Evolutionary conservation across 2,888 invertebrate species (phyloP).

Genomic region (Dinocampus coccinellae): DNA sequence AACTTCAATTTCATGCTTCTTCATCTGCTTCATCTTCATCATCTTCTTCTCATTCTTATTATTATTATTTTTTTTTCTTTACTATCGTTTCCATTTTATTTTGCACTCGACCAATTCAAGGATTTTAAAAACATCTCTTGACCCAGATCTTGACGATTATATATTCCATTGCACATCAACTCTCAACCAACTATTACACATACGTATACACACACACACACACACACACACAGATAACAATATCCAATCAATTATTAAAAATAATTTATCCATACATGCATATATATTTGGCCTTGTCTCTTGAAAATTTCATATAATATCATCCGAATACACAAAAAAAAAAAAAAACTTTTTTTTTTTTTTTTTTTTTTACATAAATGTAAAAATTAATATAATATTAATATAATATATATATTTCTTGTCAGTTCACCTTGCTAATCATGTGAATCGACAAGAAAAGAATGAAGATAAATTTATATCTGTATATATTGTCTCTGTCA

Average conservation of each 20-base stretch:
- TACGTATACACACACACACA: not conserved
- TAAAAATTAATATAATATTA: not conserved
- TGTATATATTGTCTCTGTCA: no score
- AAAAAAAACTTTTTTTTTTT: no score
- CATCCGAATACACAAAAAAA: no score
- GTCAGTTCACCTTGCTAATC: conserved; percentile 27
- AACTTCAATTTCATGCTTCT: no score
- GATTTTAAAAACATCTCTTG: conserved; percentile 65
- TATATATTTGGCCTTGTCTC: not conserved
- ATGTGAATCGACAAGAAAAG: conserved; percentile 12
- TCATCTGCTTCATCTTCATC: conserved; percentile 22
- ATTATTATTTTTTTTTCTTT: conserved; percentile 30
- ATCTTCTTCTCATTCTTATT: conserved; percentile 31
- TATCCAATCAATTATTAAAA: not conserved
- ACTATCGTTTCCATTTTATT: conserved; percentile 23
- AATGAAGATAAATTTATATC: not conserved
- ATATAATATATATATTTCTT: not conserved
- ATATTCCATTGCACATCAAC: not conserved
- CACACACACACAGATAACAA: not conserved
- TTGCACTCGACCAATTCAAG: conserved; percentile 55
- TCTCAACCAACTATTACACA: not conserved
- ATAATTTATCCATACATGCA: not conserved
- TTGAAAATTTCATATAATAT: not conserved
- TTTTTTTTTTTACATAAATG: not conserved
- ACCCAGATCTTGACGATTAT: conserved; percentile 64